Evolutionary conservation across 2,113 vertebrate species (phyloP).

Genomic region (Eclectus roratus): DNA sequence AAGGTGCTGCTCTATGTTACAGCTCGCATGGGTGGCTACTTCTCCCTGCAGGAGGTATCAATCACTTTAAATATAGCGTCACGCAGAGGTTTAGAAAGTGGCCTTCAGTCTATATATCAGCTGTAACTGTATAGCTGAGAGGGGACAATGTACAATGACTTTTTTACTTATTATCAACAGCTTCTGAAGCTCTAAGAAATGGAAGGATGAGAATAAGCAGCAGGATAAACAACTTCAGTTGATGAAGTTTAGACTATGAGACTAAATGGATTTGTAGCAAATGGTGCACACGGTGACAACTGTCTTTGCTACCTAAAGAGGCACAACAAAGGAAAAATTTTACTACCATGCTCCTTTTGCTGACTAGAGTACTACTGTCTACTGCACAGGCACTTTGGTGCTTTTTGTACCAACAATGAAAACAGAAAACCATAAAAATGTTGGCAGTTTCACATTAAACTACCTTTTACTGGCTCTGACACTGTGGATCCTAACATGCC

Average conservation of each 20-base stretch:
- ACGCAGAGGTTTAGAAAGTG: conserved; percentile 8
- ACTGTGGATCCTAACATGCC: background rate
- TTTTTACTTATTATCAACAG: background rate
- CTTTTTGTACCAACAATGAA: background rate
- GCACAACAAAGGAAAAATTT: background rate
- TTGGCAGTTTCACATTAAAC: background rate
- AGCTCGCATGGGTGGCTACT: background rate
- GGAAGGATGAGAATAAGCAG: background rate
- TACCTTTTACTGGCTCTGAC: background rate
- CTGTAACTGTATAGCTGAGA: background rate
- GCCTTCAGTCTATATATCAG: background rate
- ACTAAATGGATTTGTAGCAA: background rate
- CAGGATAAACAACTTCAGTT: background rate
- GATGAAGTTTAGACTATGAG: background rate
- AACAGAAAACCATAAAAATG: background rate
- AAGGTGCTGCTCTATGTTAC: background rate
- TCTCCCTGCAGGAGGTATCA: background rate
- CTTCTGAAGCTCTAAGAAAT: background rate
- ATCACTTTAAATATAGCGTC: background rate
- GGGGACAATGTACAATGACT: background rate
- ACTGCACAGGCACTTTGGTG: background rate
- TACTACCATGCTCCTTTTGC: background rate
- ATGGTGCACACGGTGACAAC: background rate
- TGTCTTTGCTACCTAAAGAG: background rate
- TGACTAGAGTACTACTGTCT: background rate